These are phyloP conservation scores for Tineola bisselliella DNA, from an alignment of 2,888 invertebrate species.

Conservation along the genomic window DNA sequence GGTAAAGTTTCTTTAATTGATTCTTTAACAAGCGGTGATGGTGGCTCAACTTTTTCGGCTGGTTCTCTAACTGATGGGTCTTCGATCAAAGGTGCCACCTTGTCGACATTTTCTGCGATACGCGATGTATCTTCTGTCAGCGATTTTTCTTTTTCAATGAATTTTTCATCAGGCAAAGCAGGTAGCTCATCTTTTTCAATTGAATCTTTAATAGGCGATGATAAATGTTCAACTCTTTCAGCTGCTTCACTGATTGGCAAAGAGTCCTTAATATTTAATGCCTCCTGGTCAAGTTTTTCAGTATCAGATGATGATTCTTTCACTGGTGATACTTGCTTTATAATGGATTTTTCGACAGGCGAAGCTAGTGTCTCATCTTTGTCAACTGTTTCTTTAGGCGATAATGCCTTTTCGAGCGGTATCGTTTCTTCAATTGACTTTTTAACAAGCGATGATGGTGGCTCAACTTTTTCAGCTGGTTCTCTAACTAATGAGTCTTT, in stretches of 20 bases:
- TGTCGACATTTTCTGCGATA: neutral
- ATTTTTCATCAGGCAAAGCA: too few species aligned
- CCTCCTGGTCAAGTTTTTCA: too few species aligned
- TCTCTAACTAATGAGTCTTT: neutral
- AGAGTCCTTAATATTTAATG: too few species aligned
- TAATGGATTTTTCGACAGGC: neutral
- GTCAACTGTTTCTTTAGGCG: neutral
- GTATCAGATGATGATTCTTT: too few species aligned
- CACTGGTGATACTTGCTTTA: too few species aligned
- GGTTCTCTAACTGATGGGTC: neutral
- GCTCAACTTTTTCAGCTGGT: too few species aligned
- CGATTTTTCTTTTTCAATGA: neutral
- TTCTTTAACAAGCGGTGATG: too few species aligned
- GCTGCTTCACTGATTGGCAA: too few species aligned
- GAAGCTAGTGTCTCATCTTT: neutral
- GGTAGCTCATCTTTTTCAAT: too few species aligned
- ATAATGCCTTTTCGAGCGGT: neutral
- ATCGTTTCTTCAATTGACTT: neutral
- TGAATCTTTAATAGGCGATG: too few species aligned
- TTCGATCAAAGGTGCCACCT: neutral
- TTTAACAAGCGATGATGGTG: neutral
- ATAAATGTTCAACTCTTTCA: too few species aligned
- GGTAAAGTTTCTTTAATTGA: too few species aligned
- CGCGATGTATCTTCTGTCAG: neutral
- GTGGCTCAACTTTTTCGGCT: neutral